Evolutionary conservation across 1,140 invertebrate species (phyloP).

Genomic region (Ridgeia piscesae): DNA sequence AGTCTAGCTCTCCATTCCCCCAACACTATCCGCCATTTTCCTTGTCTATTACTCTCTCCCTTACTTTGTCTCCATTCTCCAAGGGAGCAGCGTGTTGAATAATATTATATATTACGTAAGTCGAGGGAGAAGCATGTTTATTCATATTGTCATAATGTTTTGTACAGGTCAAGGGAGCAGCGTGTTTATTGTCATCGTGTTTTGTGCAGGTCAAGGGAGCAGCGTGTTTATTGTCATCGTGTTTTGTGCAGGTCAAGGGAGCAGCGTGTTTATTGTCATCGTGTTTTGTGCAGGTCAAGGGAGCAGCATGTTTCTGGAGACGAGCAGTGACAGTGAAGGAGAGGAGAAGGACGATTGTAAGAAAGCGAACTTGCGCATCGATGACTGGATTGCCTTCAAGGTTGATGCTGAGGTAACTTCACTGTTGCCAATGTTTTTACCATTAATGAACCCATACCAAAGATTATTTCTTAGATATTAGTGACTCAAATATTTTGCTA

Average conservation of each 20-base stretch:
- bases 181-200: not conserved
- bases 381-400: constrained; percentile 80
- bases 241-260: not conserved
- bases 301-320: constrained; percentile 31
- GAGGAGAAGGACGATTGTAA: constrained; percentile 67
- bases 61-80: too few species aligned
- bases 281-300: not conserved
- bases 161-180: not conserved
- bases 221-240: not conserved
- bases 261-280: not conserved
- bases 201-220: not conserved
- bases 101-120: not conserved
- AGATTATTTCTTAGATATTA: too few species aligned
- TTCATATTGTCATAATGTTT: not conserved
- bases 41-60: too few species aligned
- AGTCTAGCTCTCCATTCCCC: too few species aligned
- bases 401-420: constrained; percentile 63
- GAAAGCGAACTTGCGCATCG: constrained; percentile 68
- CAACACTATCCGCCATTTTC: too few species aligned
- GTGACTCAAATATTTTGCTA: too few species aligned
- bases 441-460: not conserved
- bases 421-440: not conserved
- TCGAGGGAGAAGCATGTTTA: not conserved
- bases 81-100: not conserved
- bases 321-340: constrained; percentile 66